Conservation (phyloP, 2,888 invertebrate species). For the Yponomeuta malinellus region DNA sequence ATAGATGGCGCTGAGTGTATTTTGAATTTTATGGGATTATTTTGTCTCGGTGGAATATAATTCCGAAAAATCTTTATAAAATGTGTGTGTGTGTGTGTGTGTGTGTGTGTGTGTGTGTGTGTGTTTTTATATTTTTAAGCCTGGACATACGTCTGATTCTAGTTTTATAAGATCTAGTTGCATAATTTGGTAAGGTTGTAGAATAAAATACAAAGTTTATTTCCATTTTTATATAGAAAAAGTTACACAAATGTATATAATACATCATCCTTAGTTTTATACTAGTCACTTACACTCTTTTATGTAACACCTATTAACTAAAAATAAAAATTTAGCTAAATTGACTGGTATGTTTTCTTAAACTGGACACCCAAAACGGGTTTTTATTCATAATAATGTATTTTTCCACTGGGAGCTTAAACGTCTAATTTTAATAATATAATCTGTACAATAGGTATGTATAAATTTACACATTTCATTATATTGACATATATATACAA, state of each 20-base stretch:
- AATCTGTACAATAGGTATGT: background rate
- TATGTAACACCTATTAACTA: slow-evolving; percentile 33
- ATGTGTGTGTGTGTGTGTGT: too few species aligned
- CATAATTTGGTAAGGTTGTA: background rate
- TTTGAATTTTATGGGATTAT: too few species aligned
- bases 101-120: too few species aligned
- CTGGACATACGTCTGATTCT: too few species aligned
- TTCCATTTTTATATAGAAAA: slow-evolving; percentile 23
- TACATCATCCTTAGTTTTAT: slow-evolving; percentile 31
- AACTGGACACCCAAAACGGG: background rate
- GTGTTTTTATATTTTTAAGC: too few species aligned
- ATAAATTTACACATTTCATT: background rate
- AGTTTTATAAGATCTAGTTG: too few species aligned
- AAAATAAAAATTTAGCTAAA: slow-evolving; percentile 40
- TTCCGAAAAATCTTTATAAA: too few species aligned
- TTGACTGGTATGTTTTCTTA: slow-evolving; percentile 49
- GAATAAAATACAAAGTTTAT: slow-evolving; percentile 19
- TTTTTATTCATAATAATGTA: background rate
- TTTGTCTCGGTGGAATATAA: too few species aligned
- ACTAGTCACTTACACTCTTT: slow-evolving; percentile 26
- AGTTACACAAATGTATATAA: slow-evolving; percentile 23
- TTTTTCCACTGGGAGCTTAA: slow-evolving; percentile 44
- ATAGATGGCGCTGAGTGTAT: too few species aligned
- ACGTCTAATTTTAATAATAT: slow-evolving; percentile 23
- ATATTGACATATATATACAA: background rate